Base-by-base conservation (phyloP, 2,888 invertebrate species). In the Galeruca laticollis region DNA sequence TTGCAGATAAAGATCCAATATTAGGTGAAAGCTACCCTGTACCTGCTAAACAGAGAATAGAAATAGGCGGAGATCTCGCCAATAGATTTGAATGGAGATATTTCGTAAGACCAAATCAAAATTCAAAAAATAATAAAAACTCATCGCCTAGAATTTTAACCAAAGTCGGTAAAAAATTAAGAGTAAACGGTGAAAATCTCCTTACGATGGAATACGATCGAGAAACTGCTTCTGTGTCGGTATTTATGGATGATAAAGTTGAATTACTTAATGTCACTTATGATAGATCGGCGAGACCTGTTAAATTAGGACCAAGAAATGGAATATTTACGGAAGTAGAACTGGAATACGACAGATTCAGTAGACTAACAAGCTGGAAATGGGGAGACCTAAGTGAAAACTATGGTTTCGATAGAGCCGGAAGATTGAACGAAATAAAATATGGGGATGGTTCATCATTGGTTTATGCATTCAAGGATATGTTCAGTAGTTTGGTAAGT, bases 21-120 rank as follows among this genome's bases (percentile, higher is more conserved):
- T 84, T 96, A n/a, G 82, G 81, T 49, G 96, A 96, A 85, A 95
- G 94, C 79, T 96, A 95, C 81, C 96, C 96, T 0, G 95, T 96
- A 0, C 95, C 96, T 0, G 94, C 95, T 0, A 95, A 96, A 81
- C 96, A 96, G 83, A 90, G 93, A 70, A 95, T 94, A 0, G 96
- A 96, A 87, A 93, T 96, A 15, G 94, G 95, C 26, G 95, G 96
- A 0, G 96, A 97, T 81, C 84, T 96, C 65, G 95, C 96, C 0
- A 97, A 72, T 18, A 89, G 97, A 74, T 95, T 98, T 80, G 98
- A 98, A 86, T 98, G 98, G 98, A 89, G 97, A 49, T 98, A 96
- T 86, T 96, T 96, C 87, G 88, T 96, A 69, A 88, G 96, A 60
- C 91, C 94, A 73, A 88, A 92, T 40, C 89, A 91, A 75, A 89